These are phyloP conservation scores for Eristalis intricaria DNA, from an alignment of 2,888 invertebrate genomes.

Conservation along the genomic window DNA sequence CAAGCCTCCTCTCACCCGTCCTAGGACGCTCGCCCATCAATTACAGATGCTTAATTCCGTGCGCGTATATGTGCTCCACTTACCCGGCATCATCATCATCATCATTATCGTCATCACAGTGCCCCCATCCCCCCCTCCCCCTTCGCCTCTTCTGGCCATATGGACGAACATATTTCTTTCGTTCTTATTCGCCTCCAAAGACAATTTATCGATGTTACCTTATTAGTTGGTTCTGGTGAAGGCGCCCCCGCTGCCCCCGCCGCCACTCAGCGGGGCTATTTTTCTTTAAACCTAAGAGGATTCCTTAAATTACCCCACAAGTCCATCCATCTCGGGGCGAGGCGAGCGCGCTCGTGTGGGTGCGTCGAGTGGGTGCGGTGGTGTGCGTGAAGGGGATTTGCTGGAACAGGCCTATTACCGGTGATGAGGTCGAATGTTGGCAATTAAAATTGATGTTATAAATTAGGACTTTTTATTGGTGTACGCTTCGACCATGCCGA, in stretches of 20 bases:
- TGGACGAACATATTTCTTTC: slow-evolving; percentile 36
- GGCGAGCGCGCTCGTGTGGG: neutral
- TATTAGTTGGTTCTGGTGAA: slow-evolving; percentile 30
- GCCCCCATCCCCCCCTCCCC: neutral
- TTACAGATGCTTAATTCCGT: slow-evolving; percentile 43
- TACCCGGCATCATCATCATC: slow-evolving; percentile 47
- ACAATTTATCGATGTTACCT: slow-evolving; percentile 59
- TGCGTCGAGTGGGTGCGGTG: neutral
- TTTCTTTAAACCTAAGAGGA: slow-evolving; percentile 60
- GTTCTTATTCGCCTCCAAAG: slow-evolving; percentile 39
- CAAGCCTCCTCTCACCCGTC: neutral
- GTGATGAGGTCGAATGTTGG: slow-evolving; percentile 61
- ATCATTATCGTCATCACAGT: slow-evolving; percentile 25
- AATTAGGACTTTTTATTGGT: slow-evolving; percentile 66
- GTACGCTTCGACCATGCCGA: neutral
- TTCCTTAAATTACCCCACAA: slow-evolving; percentile 58
- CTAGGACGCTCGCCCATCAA: slow-evolving; percentile 34
- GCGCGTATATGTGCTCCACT: slow-evolving; percentile 25
- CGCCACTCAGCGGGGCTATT: slow-evolving; percentile 26
- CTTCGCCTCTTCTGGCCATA: neutral
- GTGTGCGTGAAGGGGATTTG: slow-evolving; percentile 12
- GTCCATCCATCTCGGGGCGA: slow-evolving; percentile 43
- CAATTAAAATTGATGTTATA: slow-evolving; percentile 71
- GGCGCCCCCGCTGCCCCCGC: neutral
- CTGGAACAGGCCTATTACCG: slow-evolving; percentile 31